Evolutionary conservation across 2,888 invertebrate species (phyloP).

Genomic region (Sesia apiformis): DNA sequence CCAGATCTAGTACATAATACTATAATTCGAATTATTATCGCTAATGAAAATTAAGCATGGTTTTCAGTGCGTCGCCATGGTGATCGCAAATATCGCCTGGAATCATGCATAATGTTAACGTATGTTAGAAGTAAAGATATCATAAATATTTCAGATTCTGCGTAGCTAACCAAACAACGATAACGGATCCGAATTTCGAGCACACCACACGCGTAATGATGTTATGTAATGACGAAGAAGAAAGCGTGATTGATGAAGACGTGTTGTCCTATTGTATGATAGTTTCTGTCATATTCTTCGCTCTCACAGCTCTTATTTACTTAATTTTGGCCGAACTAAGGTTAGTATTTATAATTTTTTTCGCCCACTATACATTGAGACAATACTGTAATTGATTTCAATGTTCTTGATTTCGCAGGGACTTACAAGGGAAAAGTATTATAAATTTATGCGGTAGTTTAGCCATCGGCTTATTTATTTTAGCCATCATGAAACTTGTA

Average conservation of each 20-base stretch:
- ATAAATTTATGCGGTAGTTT: slow-evolving; percentile 46
- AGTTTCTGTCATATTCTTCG: slow-evolving; percentile 40
- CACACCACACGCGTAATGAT: slow-evolving; percentile 15
- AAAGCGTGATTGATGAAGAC: slow-evolving; percentile 12
- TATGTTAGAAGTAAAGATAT: background rate
- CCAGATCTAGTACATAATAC: too few relatives aligned
- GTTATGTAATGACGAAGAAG: slow-evolving; percentile 23
- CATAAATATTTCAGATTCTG: slow-evolving; percentile 29
- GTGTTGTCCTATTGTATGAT: slow-evolving; percentile 42
- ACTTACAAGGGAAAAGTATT: slow-evolving; percentile 55
- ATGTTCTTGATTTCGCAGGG: slow-evolving; percentile 30
- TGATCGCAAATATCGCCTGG: too few relatives aligned
- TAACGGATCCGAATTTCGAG: slow-evolving; percentile 16
- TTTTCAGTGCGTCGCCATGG: too few relatives aligned
- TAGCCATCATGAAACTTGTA: slow-evolving; percentile 38
- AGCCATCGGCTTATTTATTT: slow-evolving; percentile 34
- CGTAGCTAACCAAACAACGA: slow-evolving; percentile 22
- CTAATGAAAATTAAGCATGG: too few relatives aligned
- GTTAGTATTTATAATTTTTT: slow-evolving; percentile 14
- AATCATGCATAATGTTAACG: background rate
- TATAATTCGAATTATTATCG: too few relatives aligned
- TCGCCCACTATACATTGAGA: too few relatives aligned
- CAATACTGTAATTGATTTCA: background rate
- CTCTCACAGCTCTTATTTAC: slow-evolving; percentile 40
- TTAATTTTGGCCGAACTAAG: slow-evolving; percentile 39